Base-by-base conservation (phyloP, 2,888 invertebrate genomes). In the Temnothorax ravouxi region DNA sequence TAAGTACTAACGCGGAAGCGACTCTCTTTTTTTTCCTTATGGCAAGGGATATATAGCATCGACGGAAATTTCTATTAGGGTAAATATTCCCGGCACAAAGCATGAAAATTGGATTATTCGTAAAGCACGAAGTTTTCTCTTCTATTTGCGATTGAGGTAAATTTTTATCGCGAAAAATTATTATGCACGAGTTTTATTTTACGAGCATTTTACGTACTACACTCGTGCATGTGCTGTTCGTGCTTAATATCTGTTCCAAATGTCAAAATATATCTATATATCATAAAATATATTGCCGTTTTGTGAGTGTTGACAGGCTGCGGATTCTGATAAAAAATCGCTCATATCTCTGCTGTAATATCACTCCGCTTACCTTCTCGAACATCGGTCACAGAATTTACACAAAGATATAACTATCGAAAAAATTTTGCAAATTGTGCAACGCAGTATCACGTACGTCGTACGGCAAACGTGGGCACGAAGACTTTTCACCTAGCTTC, bases 291-390 rank as follows among this genome's bases (percentile, higher is more conserved):
- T 18, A 29, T 69, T 4, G 34, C 8, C 29, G 21, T 69, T 79
- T 64, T 69, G n/a, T 67, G 34, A n/a, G 18, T 9, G 25, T 18
- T 29, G 71, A 79, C 59, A 84, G 66, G 66, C 66, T 66, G 79
- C 34, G n/a, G 15, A 11, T 52, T 15, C 8, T 47, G 71, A 84
- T 79, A 34, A 34, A 79, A 79, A 83, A 79, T 66, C 41, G 50
- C 64, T 44, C 38, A 54, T 62, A 21, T 54, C 29, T 47, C n/a
- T 69, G 52, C n/a, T 18, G 1, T 13, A 56, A 79, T 69, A 38
- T 47, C 25, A 50, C 18, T 67, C 25, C 6, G 29, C n/a, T 69
- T 25, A 41, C 52, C 13, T 71, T 83, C n/a, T 15, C 54, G 34
- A 50, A 38, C 54, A 41, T 1, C n/a, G 13, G 41, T 59, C 41